Evolutionary conservation across 1,140 invertebrate species (phyloP).

Genomic region (Zaprionus nigranus): DNA sequence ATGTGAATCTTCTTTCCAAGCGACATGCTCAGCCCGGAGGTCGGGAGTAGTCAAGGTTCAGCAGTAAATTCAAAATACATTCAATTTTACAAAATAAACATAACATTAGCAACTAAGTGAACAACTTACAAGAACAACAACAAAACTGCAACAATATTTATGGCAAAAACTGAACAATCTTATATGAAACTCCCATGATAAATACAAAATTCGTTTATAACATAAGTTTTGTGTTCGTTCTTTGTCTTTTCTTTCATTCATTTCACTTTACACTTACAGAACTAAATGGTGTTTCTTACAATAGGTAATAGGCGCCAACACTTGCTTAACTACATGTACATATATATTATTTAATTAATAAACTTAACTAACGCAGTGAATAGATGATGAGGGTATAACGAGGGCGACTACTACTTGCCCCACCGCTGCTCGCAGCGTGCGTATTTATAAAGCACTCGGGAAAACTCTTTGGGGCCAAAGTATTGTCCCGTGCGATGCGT

Average conservation of each 20-base stretch:
- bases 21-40: constrained; percentile 52
- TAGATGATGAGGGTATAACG: background rate
- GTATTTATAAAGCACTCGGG: constrained; percentile 71
- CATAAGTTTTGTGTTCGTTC: constrained; percentile 21
- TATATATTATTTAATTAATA: constrained; percentile 34
- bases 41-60: constrained; percentile 20
- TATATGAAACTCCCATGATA: constrained; percentile 20
- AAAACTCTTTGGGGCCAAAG: constrained; percentile 65
- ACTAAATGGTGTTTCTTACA: constrained; percentile 43
- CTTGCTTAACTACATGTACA: constrained; percentile 43
- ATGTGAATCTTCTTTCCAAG: constrained; percentile 64
- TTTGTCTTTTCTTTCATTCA: constrained; percentile 2
- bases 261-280: constrained; percentile 52
- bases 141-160: constrained; percentile 7
- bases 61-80: constrained; percentile 13
- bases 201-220: constrained; percentile 65
- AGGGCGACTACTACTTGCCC: constrained; percentile 67
- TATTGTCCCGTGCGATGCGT: constrained; percentile 60
- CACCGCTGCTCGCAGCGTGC: constrained; percentile 81
- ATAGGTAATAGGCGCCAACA: constrained; percentile 4
- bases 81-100: constrained; percentile 31
- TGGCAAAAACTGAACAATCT: constrained; percentile 10
- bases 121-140: constrained; percentile 37
- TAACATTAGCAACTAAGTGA: constrained; percentile 64
- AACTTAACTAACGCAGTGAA: constrained; percentile 56